A percentile compares a stretch with the other conserved stretches of the same genome.
Evolutionary conservation across 2,113 vertebrate genomes (phyloP).

Genomic region (Leptodactylus fuscus): DNA sequence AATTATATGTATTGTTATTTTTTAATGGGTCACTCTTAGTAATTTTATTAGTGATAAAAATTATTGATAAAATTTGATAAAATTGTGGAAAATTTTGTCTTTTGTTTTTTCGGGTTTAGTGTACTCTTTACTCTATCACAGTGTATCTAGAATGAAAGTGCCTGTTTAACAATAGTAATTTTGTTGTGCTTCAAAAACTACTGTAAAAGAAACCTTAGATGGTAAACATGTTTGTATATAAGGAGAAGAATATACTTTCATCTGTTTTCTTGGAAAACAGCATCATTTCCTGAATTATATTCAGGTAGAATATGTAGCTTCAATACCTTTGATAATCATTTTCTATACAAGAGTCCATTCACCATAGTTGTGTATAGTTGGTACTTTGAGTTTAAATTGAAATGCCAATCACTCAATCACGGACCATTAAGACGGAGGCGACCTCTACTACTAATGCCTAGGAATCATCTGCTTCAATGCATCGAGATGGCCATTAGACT

Average conservation of each 20-base stretch:
- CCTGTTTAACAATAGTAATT: too few relatives aligned
- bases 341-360: background rate
- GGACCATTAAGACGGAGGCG: background rate
- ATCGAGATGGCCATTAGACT: background rate
- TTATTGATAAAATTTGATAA: too few relatives aligned
- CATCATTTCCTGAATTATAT: background rate
- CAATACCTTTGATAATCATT: background rate
- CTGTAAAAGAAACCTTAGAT: background rate
- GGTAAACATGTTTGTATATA: background rate
- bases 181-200: too few relatives aligned
- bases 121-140: too few relatives aligned
- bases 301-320: background rate
- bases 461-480: background rate
- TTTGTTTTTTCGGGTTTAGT: too few relatives aligned
- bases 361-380: background rate
- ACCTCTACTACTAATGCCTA: background rate
- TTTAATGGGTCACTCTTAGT: too few relatives aligned
- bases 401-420: conserved; percentile 29
- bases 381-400: conserved; percentile 6
- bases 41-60: too few relatives aligned
- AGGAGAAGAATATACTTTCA: background rate
- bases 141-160: too few relatives aligned
- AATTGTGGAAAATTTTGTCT: too few relatives aligned
- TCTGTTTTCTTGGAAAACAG: background rate
- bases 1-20: too few relatives aligned